Conservation (phyloP, 2,113 vertebrate genomes). For the Mus pahari region DNA sequence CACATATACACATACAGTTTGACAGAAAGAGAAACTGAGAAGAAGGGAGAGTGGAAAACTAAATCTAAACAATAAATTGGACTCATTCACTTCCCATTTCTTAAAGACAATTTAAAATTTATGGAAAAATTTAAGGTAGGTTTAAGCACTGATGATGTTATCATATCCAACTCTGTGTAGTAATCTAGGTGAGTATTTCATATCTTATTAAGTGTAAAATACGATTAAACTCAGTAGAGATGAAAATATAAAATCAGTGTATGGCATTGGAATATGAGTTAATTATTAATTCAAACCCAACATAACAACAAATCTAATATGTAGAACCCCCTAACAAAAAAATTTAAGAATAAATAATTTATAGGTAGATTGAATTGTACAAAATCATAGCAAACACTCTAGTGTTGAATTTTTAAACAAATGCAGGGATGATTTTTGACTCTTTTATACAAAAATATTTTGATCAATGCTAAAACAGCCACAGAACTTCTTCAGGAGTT, state of each 20-base stretch:
- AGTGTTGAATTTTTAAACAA: neutral
- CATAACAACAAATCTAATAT: neutral
- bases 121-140: neutral
- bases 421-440: neutral
- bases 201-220: neutral
- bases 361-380: neutral
- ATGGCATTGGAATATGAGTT: neutral
- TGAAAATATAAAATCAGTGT: neutral
- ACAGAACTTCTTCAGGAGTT: neutral
- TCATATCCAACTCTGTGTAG: neutral
- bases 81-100: neutral
- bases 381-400: neutral
- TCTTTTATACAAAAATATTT: conserved; percentile 3
- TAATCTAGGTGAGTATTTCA: neutral
- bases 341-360: neutral
- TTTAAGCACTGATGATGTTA: neutral
- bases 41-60: neutral
- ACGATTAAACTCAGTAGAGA: neutral
- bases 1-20: neutral
- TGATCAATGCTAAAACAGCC: neutral
- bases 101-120: neutral
- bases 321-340: neutral
- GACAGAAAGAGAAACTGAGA: neutral
- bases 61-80: neutral
- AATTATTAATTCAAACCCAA: conserved; percentile 8